Conservation (phyloP, 1,140 invertebrate genomes). For the Diabrotica undecimpunctata region DNA sequence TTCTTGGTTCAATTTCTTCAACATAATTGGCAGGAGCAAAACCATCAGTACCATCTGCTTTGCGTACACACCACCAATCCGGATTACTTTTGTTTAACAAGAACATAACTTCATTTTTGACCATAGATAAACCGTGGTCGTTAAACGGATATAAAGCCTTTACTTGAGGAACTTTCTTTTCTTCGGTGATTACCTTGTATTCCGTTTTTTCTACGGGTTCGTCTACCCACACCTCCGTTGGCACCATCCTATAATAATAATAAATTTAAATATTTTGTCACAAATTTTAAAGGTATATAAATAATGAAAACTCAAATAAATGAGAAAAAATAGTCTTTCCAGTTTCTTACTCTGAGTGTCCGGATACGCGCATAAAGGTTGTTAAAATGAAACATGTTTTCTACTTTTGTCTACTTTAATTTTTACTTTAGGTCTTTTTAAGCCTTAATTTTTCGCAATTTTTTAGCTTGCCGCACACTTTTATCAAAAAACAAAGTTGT, state of each 20-base stretch:
- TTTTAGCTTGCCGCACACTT: too few species aligned
- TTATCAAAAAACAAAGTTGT: too few species aligned
- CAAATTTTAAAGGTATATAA: too few species aligned
- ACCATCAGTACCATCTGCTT: constrained; percentile 86
- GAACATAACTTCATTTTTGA: constrained; percentile 91
- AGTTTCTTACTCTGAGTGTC: too few species aligned
- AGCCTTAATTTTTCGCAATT: too few species aligned
- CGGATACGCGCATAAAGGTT: too few species aligned
- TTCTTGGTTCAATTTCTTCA: constrained; percentile 84
- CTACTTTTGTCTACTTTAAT: too few species aligned
- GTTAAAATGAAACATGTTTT: too few species aligned
- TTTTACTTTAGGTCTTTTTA: too few species aligned
- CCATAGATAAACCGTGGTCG: constrained; percentile 90
- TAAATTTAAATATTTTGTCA: too few species aligned
- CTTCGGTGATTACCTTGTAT: constrained; percentile 78
- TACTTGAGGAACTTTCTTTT: constrained; percentile 85
- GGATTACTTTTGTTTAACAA: constrained; percentile 91
- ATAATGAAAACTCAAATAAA: too few species aligned
- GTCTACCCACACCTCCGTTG: constrained; percentile 88
- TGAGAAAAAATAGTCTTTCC: not conserved
- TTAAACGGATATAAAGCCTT: constrained; percentile 85
- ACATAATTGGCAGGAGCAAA: constrained; percentile 98
- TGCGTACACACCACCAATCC: constrained; percentile 98
- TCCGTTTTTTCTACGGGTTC: constrained; percentile 83
- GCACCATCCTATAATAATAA: constrained; percentile 57